These are phyloP conservation scores for Oligia fasciuncula DNA, from an alignment of 2,888 invertebrate species.

Conservation along the genomic window DNA sequence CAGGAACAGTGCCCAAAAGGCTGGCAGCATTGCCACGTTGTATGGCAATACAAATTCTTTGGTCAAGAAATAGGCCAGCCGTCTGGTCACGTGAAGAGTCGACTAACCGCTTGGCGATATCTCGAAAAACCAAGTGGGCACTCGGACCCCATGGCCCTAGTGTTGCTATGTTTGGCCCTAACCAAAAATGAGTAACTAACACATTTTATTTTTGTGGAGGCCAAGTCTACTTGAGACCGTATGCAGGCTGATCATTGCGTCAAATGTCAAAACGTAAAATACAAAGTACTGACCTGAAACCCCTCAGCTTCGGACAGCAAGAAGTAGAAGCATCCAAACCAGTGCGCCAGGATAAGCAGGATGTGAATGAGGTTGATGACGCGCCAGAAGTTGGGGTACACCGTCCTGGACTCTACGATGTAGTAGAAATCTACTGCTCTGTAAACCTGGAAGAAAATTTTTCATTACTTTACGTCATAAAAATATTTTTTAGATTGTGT, in stretches of 20 bases:
- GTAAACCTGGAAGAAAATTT: slow-evolving; percentile 92
- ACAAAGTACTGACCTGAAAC: slow-evolving; percentile 90
- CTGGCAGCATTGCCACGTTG: no score
- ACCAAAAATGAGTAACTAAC: not conserved
- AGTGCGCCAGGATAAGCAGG: slow-evolving; percentile 97
- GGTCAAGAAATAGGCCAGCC: no score
- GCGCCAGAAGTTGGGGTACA: slow-evolving; percentile 98
- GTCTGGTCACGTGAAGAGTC: no score
- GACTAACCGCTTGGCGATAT: no score
- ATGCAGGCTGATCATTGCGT: no score
- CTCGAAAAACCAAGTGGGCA: no score
- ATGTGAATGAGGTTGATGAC: slow-evolving; percentile 98
- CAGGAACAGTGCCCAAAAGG: no score
- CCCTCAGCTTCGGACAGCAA: slow-evolving; percentile 97
- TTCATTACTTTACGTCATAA: not conserved
- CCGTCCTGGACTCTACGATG: slow-evolving; percentile 98
- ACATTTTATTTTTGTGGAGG: not conserved
- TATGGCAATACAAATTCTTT: no score
- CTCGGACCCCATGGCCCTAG: no score
- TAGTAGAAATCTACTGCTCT: slow-evolving; percentile 98
- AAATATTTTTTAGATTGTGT: no score
- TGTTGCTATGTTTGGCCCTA: no score
- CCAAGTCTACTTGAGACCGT: no score
- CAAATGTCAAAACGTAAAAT: not conserved
- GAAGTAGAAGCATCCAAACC: slow-evolving; percentile 99